These are phyloP conservation scores for Rhimphoctona megacephalus DNA, from an alignment of 2,888 invertebrate species.

Conservation along the genomic window DNA sequence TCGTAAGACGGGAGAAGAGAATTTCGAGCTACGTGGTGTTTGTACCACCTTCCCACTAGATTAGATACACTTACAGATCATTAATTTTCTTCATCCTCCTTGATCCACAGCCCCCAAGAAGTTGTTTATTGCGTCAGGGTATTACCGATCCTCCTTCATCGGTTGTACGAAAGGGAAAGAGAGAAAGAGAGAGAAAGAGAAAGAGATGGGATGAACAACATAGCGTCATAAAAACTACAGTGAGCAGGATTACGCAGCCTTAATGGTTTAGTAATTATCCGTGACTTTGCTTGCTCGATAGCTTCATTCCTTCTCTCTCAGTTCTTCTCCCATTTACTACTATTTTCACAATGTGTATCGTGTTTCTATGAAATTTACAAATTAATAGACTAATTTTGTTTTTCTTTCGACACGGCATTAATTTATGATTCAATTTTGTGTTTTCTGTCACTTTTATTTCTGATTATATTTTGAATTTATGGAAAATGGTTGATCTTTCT, in stretches of 20 bases:
- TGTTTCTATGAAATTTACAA: conserved; percentile 29
- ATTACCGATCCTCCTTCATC: conserved; percentile 54
- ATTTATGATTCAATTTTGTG: background rate
- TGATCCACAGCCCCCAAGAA: conserved; percentile 51
- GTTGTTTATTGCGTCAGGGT: conserved; percentile 68
- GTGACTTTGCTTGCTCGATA: conserved; percentile 53
- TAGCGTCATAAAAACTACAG: conserved; percentile 40
- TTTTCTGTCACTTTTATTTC: background rate
- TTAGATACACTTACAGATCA: conserved; percentile 66
- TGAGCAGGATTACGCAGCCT: conserved; percentile 62
- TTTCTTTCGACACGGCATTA: background rate
- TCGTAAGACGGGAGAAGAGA: conserved; percentile 17
- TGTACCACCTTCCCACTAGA: conserved; percentile 41
- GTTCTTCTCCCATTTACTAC: conserved; percentile 34
- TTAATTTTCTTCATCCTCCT: conserved; percentile 67
- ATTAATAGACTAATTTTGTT: background rate
- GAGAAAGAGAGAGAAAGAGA: conserved; percentile 31
- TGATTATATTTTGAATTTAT: background rate
- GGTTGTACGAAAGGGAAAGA: conserved; percentile 19
- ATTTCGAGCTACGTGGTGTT: conserved; percentile 11
- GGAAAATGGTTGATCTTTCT: background rate
- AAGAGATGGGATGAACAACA: conserved; percentile 36
- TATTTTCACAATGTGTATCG: conserved; percentile 39
- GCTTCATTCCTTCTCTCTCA: conserved; percentile 33
- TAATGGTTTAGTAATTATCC: conserved; percentile 70